Evolutionary conservation across 2,113 vertebrate species (phyloP), one percentile per base, ranked within the genome.

Genomic region (Xenopus borealis): DNA sequence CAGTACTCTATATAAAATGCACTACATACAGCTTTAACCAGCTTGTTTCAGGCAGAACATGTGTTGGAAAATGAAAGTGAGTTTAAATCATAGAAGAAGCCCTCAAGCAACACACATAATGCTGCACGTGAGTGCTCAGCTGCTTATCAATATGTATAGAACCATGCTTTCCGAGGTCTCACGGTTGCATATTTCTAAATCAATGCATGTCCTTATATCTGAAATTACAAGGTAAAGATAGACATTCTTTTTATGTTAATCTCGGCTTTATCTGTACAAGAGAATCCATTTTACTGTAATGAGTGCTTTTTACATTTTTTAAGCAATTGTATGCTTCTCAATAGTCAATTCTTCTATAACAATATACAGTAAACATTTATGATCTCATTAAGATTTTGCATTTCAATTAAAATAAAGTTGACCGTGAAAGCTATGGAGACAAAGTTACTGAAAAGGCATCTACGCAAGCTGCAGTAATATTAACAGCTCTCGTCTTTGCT

Each of bases 331-430:
- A 62, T 63, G 66, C 62, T 44, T 64, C 33, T 77, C 53, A 57
- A 53, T 70, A 55, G 59, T 70, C 74, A 64, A 69, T 64, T 77
- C 59, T 64, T 77, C 67, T 64, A 46, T 57, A 77, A 70, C 66
- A 77, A 77, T 76, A 13, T 70, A 77, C 67, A 70, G 46, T 64
- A 77, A 77, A 77, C 67, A 64, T 77, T 69, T 77, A 23, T 45
- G 61, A 63, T 63, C 66, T 69, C 73, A 44, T 77, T 46, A 45
- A 70, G 19, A 44, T 63, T 70, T 77, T 63, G 19, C 61, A 77
- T 64, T 70, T 77, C 74, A 70, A 76, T 62, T 40, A 63, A 55
- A 62, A 69, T 67, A 55, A 19, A 30, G 20, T 57, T 18, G 44
- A 40, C 12, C 10, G 44, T 16, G 45, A 16, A 40, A 27, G 47